Conservation (phyloP, 1,140 invertebrate species). For the Zelostemma sp. region DNA sequence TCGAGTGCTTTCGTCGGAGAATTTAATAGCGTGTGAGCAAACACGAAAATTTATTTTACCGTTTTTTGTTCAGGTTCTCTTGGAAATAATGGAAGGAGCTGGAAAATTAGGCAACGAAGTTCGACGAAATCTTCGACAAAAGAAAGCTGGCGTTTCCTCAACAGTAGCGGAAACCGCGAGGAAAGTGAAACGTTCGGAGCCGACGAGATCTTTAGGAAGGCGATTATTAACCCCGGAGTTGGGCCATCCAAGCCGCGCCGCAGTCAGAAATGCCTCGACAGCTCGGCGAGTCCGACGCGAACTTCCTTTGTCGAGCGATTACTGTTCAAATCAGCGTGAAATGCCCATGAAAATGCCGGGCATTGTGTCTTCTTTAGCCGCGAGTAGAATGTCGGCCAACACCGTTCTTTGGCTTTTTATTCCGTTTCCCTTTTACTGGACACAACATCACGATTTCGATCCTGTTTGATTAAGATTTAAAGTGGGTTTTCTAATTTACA, state of each 20-base stretch:
- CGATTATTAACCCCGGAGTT: slow-evolving; percentile 53
- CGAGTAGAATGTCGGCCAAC: slow-evolving; percentile 42
- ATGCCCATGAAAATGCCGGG: slow-evolving; percentile 58
- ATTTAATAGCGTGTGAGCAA: slow-evolving; percentile 8
- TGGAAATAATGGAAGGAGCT: too few relatives aligned
- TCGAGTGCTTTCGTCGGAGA: slow-evolving; percentile 16
- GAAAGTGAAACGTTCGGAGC: too few relatives aligned
- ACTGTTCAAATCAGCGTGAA: slow-evolving; percentile 64
- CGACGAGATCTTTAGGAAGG: slow-evolving; percentile 15
- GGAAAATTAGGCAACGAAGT: too few relatives aligned
- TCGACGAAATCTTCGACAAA: too few relatives aligned
- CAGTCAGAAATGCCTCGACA: slow-evolving; percentile 45
- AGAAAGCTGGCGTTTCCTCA: too few relatives aligned
- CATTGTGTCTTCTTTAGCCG: slow-evolving; percentile 49
- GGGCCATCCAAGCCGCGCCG: slow-evolving; percentile 51
- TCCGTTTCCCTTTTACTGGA: slow-evolving; percentile 16
- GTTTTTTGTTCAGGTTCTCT: too few relatives aligned
- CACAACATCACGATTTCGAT: neutral
- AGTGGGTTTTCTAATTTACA: too few relatives aligned
- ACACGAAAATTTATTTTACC: neutral
- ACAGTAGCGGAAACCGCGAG: neutral
- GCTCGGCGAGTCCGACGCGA: slow-evolving; percentile 31
- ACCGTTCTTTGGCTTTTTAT: slow-evolving; percentile 30
- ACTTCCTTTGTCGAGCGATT: slow-evolving; percentile 63
- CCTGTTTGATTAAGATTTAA: neutral